A percentile compares a stretch with the other conserved stretches of the same genome.
These are phyloP conservation scores for Isotomurus palustris DNA, from an alignment of 2,888 invertebrate genomes.

Conservation along the genomic window DNA sequence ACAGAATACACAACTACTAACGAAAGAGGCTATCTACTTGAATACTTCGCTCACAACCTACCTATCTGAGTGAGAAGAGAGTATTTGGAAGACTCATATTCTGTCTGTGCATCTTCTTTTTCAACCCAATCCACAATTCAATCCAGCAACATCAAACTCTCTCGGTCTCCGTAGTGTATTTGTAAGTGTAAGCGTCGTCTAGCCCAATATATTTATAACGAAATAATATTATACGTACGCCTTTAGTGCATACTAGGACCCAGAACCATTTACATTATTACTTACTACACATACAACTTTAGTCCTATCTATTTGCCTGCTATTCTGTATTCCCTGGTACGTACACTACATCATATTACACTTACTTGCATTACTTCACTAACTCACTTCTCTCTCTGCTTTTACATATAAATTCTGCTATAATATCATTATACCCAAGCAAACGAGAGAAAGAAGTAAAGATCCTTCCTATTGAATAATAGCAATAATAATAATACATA, in stretches of 20 bases:
- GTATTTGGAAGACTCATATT: too few relatives aligned
- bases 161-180: too few relatives aligned
- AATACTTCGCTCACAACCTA: too few relatives aligned
- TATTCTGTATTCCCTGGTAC: not conserved
- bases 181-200: constrained; percentile 4
- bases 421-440: too few relatives aligned
- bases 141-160: not conserved
- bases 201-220: constrained; percentile 11
- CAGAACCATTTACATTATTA: constrained; percentile 11
- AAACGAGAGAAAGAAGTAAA: constrained; percentile 1
- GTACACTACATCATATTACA: constrained; percentile 2
- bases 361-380: constrained; percentile 2
- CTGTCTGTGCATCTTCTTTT: constrained; percentile 1
- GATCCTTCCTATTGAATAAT: constrained; percentile 2
- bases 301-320: not conserved
- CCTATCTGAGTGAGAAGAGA: not conserved
- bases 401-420: constrained; percentile 14
- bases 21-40: constrained; percentile 1
- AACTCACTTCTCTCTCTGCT: not conserved
- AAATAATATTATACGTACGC: constrained; percentile 12
- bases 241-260: constrained; percentile 12
- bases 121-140: constrained; percentile 9
- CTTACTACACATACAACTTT: constrained; percentile 1
- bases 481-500: constrained; percentile 4
- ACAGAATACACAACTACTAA: too few relatives aligned